Percentiles rank a stretch among this genome's conserved stretches.
These are phyloP conservation scores for Himalopsyche anomala DNA, from an alignment of 2,888 invertebrate genomes.

Conservation along the genomic window DNA sequence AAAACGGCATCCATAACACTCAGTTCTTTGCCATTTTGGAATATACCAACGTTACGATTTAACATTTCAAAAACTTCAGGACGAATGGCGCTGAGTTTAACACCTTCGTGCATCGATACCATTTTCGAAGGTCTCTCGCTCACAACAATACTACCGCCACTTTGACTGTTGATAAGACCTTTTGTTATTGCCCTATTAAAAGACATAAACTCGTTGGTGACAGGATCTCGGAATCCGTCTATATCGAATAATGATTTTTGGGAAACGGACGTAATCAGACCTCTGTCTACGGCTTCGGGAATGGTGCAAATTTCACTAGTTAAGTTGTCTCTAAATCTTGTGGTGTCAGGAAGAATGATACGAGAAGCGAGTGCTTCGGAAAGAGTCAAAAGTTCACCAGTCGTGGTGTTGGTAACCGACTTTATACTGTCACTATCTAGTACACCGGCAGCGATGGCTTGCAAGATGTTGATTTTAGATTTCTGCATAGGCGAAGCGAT, in stretches of 20 bases:
- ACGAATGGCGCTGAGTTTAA: constrained; percentile 86
- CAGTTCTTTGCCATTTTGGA: constrained; percentile 85
- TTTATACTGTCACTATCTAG: constrained; percentile 90
- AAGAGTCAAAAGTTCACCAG: constrained; percentile 88
- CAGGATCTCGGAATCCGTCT: constrained; percentile 91
- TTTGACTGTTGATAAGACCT: constrained; percentile 85
- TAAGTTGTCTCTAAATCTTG: constrained; percentile 85
- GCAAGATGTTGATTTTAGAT: constrained; percentile 85
- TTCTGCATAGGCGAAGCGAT: constrained; percentile 90
- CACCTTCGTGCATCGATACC: constrained; percentile 87
- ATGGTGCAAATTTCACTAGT: constrained; percentile 86
- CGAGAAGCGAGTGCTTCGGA: constrained; percentile 90
- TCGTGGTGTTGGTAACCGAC: constrained; percentile 89
- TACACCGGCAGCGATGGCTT: constrained; percentile 91
- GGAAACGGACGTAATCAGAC: constrained; percentile 90
- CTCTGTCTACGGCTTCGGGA: constrained; percentile 92
- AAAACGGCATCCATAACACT: constrained; percentile 93
- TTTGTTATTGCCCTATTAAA: constrained; percentile 88
- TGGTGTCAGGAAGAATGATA: constrained; percentile 85
- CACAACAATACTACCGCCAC: constrained; percentile 83
- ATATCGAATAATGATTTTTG: constrained; percentile 94
- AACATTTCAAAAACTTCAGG: constrained; percentile 93
- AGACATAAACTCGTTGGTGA: constrained; percentile 88
- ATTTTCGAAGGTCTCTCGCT: constrained; percentile 86
- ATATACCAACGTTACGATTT: constrained; percentile 87